phyloP scores from a whole-genome alignment of 1,140 invertebrate genomes.

The Argopecten irradians region DNA sequence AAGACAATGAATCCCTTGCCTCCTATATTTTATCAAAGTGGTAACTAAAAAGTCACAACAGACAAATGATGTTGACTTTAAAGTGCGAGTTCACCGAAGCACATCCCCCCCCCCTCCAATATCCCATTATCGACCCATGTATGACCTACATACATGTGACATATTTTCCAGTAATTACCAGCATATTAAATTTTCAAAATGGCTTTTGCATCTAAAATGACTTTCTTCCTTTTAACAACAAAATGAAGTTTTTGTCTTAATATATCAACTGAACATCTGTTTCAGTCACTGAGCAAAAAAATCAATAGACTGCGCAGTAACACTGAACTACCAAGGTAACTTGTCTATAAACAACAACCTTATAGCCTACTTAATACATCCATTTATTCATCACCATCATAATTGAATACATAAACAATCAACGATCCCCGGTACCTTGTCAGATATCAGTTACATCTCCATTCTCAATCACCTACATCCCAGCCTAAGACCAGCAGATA shows the following conservation, averaged over 20 bases:
- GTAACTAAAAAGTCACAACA: too few species aligned
- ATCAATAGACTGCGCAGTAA: not conserved
- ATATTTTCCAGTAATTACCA: not conserved
- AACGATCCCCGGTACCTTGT: not conserved
- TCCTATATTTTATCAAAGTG: too few species aligned
- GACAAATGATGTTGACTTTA: too few species aligned
- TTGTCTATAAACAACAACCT: not conserved
- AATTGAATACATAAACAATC: conserved; percentile 10
- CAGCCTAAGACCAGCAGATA: not conserved
- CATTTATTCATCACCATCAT: not conserved
- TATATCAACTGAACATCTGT: not conserved
- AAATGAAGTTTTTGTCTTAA: conserved; percentile 3
- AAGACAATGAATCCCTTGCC: too few species aligned
- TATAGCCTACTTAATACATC: not conserved
- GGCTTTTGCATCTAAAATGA: not conserved
- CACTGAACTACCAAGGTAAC: not conserved
- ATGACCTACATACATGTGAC: too few species aligned
- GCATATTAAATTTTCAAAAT: conserved; percentile 18
- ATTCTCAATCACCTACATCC: not conserved
- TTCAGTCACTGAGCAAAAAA: not conserved
- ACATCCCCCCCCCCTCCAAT: too few species aligned
- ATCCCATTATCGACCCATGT: too few species aligned
- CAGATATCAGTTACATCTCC: not conserved
- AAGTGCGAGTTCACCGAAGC: too few species aligned
- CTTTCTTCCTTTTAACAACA: not conserved